Evolutionary conservation across 2,888 invertebrate species (phyloP).

Genomic region (Mythimna pallens): DNA sequence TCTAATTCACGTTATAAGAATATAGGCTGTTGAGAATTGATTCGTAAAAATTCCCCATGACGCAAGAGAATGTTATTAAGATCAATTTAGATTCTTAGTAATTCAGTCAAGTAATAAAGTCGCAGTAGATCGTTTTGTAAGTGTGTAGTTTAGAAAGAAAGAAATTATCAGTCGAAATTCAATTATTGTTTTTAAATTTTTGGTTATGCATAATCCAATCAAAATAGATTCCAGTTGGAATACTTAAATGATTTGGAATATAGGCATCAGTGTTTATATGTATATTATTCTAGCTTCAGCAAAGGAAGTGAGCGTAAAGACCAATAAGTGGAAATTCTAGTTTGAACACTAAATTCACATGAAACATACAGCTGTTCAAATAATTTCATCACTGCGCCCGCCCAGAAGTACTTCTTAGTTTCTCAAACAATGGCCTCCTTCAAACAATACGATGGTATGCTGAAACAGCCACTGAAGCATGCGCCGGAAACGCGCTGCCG

Average conservation of each 20-base stretch:
- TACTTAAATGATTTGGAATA: neutral
- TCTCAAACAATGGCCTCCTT: constrained; percentile 60
- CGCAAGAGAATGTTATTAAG: neutral
- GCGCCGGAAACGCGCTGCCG: constrained; percentile 55
- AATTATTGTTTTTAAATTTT: no score
- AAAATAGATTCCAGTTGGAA: neutral
- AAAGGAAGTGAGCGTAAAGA: constrained; percentile 6
- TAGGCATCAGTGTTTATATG: neutral
- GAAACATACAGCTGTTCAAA: constrained; percentile 54
- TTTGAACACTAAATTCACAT: constrained; percentile 25
- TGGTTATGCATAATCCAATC: no score
- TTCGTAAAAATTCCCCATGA: constrained; percentile 13
- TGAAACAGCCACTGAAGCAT: constrained; percentile 68
- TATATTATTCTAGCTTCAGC: neutral
- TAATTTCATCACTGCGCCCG: constrained; percentile 53
- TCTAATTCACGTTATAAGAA: neutral
- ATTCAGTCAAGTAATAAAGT: neutral
- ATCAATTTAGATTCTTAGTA: neutral
- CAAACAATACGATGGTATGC: constrained; percentile 61
- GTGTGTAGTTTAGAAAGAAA: no score
- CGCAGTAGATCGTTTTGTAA: neutral
- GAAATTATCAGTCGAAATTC: no score
- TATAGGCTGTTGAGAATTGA: neutral
- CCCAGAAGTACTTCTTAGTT: constrained; percentile 46
- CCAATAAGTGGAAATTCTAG: constrained; percentile 26